These are phyloP conservation scores for Gryllus bimaculatus DNA, from an alignment of 1,140 invertebrate genomes.

Conservation along the genomic window DNA sequence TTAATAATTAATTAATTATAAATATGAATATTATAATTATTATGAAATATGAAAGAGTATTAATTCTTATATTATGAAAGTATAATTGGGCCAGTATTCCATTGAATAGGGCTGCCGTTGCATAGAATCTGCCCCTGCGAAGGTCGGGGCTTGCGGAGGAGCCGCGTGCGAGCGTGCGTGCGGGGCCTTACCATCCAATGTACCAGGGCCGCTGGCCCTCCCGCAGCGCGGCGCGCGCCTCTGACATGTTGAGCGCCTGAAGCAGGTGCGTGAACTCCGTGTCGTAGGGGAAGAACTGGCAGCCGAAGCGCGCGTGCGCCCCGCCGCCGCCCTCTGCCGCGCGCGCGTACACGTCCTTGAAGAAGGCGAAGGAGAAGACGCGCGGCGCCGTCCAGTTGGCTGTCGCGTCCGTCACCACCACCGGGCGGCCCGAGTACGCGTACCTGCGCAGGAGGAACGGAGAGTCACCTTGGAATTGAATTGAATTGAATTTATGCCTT, in stretches of 20 bases:
- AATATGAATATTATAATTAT: too few relatives aligned
- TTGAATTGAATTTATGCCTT: too few relatives aligned
- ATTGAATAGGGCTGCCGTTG: too few relatives aligned
- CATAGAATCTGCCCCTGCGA: too few relatives aligned
- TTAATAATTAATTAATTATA: too few relatives aligned
- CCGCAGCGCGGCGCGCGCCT: constrained; percentile 49
- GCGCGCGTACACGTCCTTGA: constrained; percentile 37
- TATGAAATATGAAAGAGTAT: too few relatives aligned
- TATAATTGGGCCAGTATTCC: too few relatives aligned
- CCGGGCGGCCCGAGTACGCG: constrained; percentile 67
- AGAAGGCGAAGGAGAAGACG: constrained; percentile 56
- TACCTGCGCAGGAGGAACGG: constrained; percentile 37
- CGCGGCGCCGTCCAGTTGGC: constrained; percentile 64
- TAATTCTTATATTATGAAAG: too few relatives aligned
- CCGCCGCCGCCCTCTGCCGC: constrained; percentile 36
- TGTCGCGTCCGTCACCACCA: constrained; percentile 75
- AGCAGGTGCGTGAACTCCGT: constrained; percentile 66
- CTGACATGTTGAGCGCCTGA: constrained; percentile 71
- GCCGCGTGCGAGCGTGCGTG: too few relatives aligned
- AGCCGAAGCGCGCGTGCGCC: constrained; percentile 41
- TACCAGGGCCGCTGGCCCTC: constrained; percentile 69
- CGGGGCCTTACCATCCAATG: constrained; percentile 62
- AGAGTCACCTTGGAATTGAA: too few relatives aligned
- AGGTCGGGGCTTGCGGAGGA: too few relatives aligned
- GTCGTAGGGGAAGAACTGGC: constrained; percentile 88